Evolutionary conservation across 2,797 vertebrate genomes (phyloP), one percentile per base, ranked within the genome.

Genomic region (Acanthurus leucopareius): DNA sequence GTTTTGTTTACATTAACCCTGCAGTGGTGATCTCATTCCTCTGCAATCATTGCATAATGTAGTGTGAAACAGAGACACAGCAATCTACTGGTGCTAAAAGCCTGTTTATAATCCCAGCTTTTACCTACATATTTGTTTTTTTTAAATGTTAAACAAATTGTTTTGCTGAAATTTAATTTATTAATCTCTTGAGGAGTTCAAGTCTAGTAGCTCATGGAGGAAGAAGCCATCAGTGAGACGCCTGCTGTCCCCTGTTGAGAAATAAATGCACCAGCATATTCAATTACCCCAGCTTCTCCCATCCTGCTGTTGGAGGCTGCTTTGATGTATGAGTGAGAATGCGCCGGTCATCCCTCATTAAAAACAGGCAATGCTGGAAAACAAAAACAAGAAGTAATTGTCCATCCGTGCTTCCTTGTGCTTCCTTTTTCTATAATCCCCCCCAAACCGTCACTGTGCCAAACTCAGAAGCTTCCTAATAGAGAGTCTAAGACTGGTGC

Each of bases 311-410:
- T 80, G 79, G 57, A 58, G 62, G 70, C 68, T 49, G 57, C 77
- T 92, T 93, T 92, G 84, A 89, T 92, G 86, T 88, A 86, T 91
- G 82, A 77, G 69, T 22, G 63, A 83, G 69, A 85, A 73, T 57
- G 42, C 88, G 56, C 75, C 88, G 92, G 92, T 93, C 92, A 93
- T 90, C 92, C 89, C 92, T 94, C 87, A 90, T 92, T 93, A 86
- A 87, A 88, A 91, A 84, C 80, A 62, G 77, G 77, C 76, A 72
- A 79, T 61, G 89, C 73, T 77, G 63, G 79, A 86, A 93, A 93
- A 94, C 88, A 93, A 92, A 92, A 94, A 93, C 87, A 89, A 88
- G 62, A 89, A 61, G 83, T 93, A 92, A 95, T 94, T 92, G 91
- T 85, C 59, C 61, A 62, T 72, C 79, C 35, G 44, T 22, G 14